Evolutionary conservation across 2,113 vertebrate genomes (phyloP).

Genomic region (Caretta caretta): DNA sequence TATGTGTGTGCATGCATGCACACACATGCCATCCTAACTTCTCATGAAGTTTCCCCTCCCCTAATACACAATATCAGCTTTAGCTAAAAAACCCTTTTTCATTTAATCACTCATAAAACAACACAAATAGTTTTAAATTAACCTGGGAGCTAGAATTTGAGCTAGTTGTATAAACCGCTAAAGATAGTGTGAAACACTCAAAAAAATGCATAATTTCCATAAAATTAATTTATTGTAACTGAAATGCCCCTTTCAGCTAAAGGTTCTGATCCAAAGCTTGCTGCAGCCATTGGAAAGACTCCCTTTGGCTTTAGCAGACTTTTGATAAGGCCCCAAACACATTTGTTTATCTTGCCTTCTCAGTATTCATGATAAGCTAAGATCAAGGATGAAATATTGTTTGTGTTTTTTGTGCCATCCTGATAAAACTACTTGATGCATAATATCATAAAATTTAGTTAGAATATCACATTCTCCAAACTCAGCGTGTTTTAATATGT

Average conservation of each 20-base stretch:
- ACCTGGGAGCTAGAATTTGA: background rate
- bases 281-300: background rate
- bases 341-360: background rate
- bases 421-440: background rate
- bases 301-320: background rate
- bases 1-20: background rate
- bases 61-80: background rate
- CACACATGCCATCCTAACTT: background rate
- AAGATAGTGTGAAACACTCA: background rate
- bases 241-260: background rate
- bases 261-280: background rate
- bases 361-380: background rate
- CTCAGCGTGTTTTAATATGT: background rate
- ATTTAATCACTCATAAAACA: background rate
- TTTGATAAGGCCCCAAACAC: background rate
- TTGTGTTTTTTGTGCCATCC: background rate
- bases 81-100: background rate
- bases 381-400: background rate
- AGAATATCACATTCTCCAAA: too few relatives aligned
- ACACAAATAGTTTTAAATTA: background rate
- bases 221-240: background rate
- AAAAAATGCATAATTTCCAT: background rate
- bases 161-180: background rate
- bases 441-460: background rate
- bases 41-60: background rate